phyloP scores from a whole-genome alignment of 2,888 invertebrate genomes.

The Synanthedon vespiformis region DNA sequence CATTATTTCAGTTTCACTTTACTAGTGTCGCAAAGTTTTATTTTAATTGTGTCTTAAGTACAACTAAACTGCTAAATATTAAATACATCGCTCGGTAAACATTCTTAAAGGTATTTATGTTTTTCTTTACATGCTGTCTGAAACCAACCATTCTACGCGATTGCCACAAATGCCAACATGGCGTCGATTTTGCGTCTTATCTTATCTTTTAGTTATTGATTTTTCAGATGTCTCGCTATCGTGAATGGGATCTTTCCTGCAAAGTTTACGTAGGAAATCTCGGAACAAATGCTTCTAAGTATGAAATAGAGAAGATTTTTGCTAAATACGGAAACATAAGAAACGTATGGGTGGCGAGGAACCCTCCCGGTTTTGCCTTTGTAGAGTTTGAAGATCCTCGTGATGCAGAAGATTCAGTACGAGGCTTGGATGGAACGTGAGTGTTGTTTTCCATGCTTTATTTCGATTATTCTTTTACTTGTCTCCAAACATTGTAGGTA shows the following conservation, averaged over 20 bases:
- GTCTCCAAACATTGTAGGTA: too few relatives aligned
- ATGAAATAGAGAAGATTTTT: conserved; percentile 89
- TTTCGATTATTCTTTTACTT: not conserved
- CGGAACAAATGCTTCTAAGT: conserved; percentile 90
- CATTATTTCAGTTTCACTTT: too few relatives aligned
- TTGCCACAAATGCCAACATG: conserved; percentile 18
- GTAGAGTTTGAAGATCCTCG: conserved; percentile 90
- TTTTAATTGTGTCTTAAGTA: too few relatives aligned
- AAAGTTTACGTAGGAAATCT: conserved; percentile 95
- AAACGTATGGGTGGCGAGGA: conserved; percentile 94
- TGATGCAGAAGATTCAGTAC: conserved; percentile 88
- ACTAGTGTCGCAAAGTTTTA: too few relatives aligned
- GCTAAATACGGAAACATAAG: conserved; percentile 88
- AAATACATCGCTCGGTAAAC: not conserved
- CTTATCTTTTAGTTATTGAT: conserved; percentile 13
- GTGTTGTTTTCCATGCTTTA: conserved; percentile 16
- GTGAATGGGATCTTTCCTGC: conserved; percentile 87
- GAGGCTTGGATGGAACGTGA: conserved; percentile 82
- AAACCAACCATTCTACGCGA: too few relatives aligned
- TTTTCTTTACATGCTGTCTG: not conserved
- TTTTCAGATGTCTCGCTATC: conserved; percentile 75
- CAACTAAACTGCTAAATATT: too few relatives aligned
- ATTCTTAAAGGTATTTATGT: not conserved
- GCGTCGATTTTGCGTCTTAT: conserved; percentile 23
- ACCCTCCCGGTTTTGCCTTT: conserved; percentile 93